Conservation (phyloP, 2,888 invertebrate species). For the Phrixothrix hirtus region DNA sequence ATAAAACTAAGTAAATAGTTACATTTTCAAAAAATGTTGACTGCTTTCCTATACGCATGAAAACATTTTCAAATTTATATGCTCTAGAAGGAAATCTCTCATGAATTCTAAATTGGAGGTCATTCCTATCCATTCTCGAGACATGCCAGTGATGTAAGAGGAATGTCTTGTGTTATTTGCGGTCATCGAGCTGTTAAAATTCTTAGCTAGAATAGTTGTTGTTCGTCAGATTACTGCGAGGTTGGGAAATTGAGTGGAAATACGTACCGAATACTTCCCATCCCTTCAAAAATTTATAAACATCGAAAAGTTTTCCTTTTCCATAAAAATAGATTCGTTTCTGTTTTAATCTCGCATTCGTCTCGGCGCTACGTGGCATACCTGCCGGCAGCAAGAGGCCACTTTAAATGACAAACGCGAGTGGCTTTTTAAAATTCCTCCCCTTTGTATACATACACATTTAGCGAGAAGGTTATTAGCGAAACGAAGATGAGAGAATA, state of each 20-base stretch:
- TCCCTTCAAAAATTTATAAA: constrained; percentile 12
- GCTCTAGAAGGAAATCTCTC: no score
- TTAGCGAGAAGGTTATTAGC: constrained; percentile 49
- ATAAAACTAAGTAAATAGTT: no score
- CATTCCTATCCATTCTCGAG: constrained; percentile 27
- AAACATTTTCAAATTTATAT: no score
- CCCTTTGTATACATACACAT: constrained; percentile 47
- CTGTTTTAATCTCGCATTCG: background rate
- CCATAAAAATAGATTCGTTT: no score
- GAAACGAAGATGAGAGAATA: constrained; percentile 49
- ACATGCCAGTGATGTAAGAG: constrained; percentile 42
- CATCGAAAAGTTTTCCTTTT: constrained; percentile 3
- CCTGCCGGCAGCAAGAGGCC: constrained; percentile 36
- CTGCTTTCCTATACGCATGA: no score
- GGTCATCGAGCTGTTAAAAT: constrained; percentile 50
- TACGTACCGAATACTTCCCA: constrained; percentile 9
- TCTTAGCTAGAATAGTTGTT: constrained; percentile 51
- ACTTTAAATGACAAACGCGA: constrained; percentile 52
- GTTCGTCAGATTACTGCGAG: constrained; percentile 42
- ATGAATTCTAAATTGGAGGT: constrained; percentile 21
- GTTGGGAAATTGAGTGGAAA: constrained; percentile 34
- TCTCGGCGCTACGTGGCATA: constrained; percentile 16
- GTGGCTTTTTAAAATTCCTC: constrained; percentile 52
- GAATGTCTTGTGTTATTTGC: constrained; percentile 49
- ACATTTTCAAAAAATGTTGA: no score